A percentile compares a stretch with the other conserved stretches of the same genome.
Evolutionary conservation across 2,888 invertebrate genomes (phyloP).

Genomic region (Leistus spinibarbis): DNA sequence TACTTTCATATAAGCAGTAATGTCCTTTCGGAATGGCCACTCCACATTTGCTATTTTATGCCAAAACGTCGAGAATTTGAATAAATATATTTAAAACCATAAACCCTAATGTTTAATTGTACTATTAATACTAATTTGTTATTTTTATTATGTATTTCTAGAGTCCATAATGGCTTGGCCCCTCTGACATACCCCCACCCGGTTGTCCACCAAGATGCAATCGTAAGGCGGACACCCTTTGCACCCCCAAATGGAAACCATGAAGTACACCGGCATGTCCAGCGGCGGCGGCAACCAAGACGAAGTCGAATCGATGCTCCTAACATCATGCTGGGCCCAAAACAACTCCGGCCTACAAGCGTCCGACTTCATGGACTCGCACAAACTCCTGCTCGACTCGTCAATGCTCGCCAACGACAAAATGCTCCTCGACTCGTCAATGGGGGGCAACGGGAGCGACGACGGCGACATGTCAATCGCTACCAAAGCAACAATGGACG

Average conservation of each 20-base stretch:
- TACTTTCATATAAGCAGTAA: too few species aligned
- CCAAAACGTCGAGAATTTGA: too few species aligned
- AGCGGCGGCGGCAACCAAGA: conserved; percentile 49
- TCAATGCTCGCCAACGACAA: conserved; percentile 59
- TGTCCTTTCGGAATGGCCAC: too few species aligned
- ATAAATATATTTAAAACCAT: too few species aligned
- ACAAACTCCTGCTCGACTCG: conserved; percentile 65
- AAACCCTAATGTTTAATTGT: too few species aligned
- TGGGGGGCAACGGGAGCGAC: conserved; percentile 54
- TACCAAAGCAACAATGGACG: conserved; percentile 63
- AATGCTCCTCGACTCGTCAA: conserved; percentile 56
- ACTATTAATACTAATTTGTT: background rate
- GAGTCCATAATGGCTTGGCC: conserved; percentile 16
- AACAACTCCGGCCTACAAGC: conserved; percentile 57
- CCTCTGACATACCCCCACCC: conserved; percentile 16
- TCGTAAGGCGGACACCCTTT: conserved; percentile 1
- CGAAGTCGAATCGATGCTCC: conserved; percentile 74
- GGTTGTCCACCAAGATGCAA: conserved; percentile 15
- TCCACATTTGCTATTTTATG: too few species aligned
- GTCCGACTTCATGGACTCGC: conserved; percentile 62
- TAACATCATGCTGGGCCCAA: conserved; percentile 74
- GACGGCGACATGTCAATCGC: conserved; percentile 57
- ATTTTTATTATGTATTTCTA: background rate
- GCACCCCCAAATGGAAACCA: conserved; percentile 52
- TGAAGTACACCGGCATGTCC: conserved; percentile 58